These are phyloP conservation scores for Aethina tumida DNA, from an alignment of 1,140 invertebrate species.

Conservation along the genomic window DNA sequence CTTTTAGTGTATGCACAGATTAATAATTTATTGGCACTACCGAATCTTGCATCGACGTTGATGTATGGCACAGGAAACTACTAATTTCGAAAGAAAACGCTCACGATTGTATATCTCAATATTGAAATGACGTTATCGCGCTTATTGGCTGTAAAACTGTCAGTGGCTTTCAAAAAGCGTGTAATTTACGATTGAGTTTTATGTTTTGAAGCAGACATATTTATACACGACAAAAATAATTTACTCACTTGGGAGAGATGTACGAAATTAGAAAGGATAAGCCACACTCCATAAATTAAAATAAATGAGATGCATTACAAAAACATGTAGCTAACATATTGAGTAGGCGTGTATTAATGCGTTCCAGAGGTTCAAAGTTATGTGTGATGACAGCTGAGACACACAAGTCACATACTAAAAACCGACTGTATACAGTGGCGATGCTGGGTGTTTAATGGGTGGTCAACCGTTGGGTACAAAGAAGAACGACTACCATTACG, in stretches of 20 bases:
- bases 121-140: constrained; percentile 2
- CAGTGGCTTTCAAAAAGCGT: constrained; percentile 8
- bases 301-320: constrained; percentile 26
- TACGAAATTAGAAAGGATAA: constrained; percentile 21
- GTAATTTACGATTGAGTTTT: constrained; percentile 16
- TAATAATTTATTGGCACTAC: too few species aligned
- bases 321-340: constrained; percentile 25
- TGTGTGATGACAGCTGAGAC: constrained; percentile 24
- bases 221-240: constrained; percentile 19
- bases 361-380: constrained; percentile 24
- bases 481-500: too few species aligned
- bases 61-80: too few species aligned
- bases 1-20: too few species aligned
- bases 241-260: constrained; percentile 16
- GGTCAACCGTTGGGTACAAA: too few species aligned
- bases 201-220: constrained; percentile 15
- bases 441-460: too few species aligned
- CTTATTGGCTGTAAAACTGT: constrained; percentile 5
- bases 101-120: constrained; percentile 7
- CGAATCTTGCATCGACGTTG: too few species aligned
- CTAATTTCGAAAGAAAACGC: not conserved
- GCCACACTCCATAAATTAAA: constrained; percentile 24
- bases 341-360: constrained; percentile 26
- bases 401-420: too few species aligned
- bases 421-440: too few species aligned